phyloP scores from a whole-genome alignment of 1,140 invertebrate species.

The Neodiprion fabricii region DNA sequence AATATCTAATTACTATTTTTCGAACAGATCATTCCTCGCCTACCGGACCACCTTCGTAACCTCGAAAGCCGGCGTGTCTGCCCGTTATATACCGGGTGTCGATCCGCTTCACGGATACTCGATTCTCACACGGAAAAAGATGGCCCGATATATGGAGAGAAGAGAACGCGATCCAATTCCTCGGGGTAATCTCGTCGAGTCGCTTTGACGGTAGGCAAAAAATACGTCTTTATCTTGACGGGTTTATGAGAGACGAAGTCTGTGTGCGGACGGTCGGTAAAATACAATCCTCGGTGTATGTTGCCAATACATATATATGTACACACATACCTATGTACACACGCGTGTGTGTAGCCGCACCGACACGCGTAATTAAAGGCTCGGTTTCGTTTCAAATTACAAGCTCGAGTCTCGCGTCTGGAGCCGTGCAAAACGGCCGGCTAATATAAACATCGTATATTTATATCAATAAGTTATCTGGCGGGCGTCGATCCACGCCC shows the following conservation, averaged over 20 bases:
- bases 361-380: constrained; percentile 4
- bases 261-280: too few species aligned
- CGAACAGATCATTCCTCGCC: not conserved
- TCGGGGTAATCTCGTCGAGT: too few species aligned
- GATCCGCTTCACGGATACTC: too few species aligned
- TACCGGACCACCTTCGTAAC: not conserved
- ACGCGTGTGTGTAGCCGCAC: not conserved
- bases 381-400: not conserved
- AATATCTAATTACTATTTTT: constrained; percentile 7
- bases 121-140: too few species aligned
- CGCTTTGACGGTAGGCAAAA: too few species aligned
- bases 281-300: too few species aligned
- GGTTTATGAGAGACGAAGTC: too few species aligned
- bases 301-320: not conserved
- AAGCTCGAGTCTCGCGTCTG: not conserved
- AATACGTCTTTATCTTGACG: too few species aligned
- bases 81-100: too few species aligned
- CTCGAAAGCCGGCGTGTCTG: too few species aligned
- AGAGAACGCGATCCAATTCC: too few species aligned
- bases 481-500: not conserved
- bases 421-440: not conserved
- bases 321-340: not conserved
- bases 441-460: constrained; percentile 3
- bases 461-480: not conserved
- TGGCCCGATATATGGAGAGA: not conserved